phyloP scores from a whole-genome alignment of 2,888 invertebrate species.

The Sesia apiformis region DNA sequence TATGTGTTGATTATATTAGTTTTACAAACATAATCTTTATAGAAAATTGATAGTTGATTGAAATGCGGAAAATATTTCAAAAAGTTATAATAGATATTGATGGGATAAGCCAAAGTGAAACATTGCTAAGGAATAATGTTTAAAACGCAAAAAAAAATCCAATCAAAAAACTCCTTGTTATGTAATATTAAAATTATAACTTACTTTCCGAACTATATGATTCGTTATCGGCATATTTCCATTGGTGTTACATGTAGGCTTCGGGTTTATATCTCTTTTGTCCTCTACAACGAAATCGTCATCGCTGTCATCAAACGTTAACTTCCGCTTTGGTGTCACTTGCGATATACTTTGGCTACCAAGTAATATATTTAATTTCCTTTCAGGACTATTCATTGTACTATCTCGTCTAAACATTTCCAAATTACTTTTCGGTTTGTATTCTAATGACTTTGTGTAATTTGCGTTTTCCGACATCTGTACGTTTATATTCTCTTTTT shows the following conservation, averaged over 20 bases:
- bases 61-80: too few relatives aligned
- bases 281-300: conserved; percentile 49
- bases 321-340: conserved; percentile 22
- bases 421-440: conserved; percentile 9
- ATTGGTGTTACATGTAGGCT: conserved; percentile 20
- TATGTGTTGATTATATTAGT: too few relatives aligned
- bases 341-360: conserved; percentile 8
- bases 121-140: too few relatives aligned
- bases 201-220: conserved; percentile 28
- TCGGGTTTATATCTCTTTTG: conserved; percentile 8
- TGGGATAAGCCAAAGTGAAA: too few relatives aligned
- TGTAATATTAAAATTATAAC: background rate
- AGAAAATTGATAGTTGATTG: too few relatives aligned
- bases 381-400: conserved; percentile 24
- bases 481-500: conserved; percentile 46
- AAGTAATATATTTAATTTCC: conserved; percentile 13
- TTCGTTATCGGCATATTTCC: conserved; percentile 13
- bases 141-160: too few relatives aligned
- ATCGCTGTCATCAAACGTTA: conserved; percentile 45
- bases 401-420: conserved; percentile 41
- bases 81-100: too few relatives aligned
- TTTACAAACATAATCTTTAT: too few relatives aligned
- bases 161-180: too few relatives aligned
- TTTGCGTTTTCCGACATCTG: background rate
- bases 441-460: too few relatives aligned